Conservation (phyloP, 2,113 vertebrate genomes). For the Ardeotis arabs region DNA sequence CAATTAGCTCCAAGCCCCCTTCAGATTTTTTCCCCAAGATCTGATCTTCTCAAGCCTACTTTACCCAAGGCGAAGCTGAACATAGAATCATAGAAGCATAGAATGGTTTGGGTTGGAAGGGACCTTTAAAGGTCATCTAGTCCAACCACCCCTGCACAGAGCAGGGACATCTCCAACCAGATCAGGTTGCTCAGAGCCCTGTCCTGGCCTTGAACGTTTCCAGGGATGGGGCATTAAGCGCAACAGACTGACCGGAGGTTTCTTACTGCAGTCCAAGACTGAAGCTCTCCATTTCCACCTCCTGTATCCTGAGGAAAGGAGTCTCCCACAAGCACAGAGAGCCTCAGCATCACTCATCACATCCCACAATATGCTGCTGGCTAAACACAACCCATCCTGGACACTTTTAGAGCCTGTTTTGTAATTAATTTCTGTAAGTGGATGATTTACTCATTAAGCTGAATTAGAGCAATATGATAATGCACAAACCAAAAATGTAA, state of each 20-base stretch:
- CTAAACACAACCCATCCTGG: neutral
- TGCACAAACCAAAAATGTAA: neutral
- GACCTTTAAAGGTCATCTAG: too few relatives aligned
- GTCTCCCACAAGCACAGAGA: neutral
- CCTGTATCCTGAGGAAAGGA: neutral
- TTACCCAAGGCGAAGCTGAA: neutral
- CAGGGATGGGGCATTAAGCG: neutral
- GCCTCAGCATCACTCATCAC: neutral
- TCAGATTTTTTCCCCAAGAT: neutral
- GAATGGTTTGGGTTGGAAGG: too few relatives aligned
- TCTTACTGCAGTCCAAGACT: neutral
- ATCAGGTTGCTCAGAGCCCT: too few relatives aligned
- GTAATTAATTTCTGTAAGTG: constrained; percentile 35
- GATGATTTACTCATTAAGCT: constrained; percentile 3
- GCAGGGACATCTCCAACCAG: too few relatives aligned
- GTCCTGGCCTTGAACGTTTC: too few relatives aligned
- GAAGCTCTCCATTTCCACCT: neutral
- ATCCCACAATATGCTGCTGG: neutral
- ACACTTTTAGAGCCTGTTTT: neutral
- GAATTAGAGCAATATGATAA: constrained; percentile 5
- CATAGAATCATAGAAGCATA: too few relatives aligned
- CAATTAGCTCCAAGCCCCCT: neutral
- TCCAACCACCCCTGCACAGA: too few relatives aligned
- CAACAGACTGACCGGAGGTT: neutral
- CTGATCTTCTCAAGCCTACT: neutral